Evolutionary conservation across 2,888 invertebrate genomes (phyloP).

Genomic region (Plusia festucae): DNA sequence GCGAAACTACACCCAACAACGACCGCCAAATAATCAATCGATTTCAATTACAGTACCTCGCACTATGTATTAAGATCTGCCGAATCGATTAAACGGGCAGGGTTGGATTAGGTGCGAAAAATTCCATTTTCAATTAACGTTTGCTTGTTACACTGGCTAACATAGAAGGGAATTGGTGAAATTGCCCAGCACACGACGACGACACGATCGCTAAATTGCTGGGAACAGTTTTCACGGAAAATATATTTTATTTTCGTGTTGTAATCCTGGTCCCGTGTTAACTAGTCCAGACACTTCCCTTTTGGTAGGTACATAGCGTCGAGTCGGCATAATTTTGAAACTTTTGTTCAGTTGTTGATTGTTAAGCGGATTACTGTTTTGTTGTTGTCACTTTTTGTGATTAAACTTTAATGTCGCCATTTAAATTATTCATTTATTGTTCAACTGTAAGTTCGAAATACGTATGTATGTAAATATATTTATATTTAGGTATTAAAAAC

Average conservation of each 20-base stretch:
- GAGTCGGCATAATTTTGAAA: slow-evolving; percentile 72
- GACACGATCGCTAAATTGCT: slow-evolving; percentile 79
- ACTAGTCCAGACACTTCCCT: slow-evolving; percentile 76
- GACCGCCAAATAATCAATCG: slow-evolving; percentile 31
- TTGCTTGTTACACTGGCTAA: slow-evolving; percentile 77
- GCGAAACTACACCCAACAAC: slow-evolving; percentile 13
- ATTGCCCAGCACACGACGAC: slow-evolving; percentile 70
- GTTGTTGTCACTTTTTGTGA: background rate
- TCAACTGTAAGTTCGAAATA: too few relatives aligned
- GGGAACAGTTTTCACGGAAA: slow-evolving; percentile 63
- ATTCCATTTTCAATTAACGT: slow-evolving; percentile 85
- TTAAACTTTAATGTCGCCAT: background rate
- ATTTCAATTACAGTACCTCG: slow-evolving; percentile 40
- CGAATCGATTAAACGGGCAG: slow-evolving; percentile 65
- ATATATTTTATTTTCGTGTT: slow-evolving; percentile 77
- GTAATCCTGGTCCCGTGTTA: slow-evolving; percentile 71
- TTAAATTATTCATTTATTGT: background rate
- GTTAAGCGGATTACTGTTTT: background rate
- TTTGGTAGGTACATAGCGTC: slow-evolving; percentile 65
- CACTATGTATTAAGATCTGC: slow-evolving; percentile 51
- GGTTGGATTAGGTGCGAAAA: slow-evolving; percentile 78
- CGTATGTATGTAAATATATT: background rate
- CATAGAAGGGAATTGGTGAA: slow-evolving; percentile 65
- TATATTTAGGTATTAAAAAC: too few relatives aligned
- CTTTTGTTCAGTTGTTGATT: slow-evolving; percentile 53